phyloP scores from a whole-genome alignment of 1,140 invertebrate genomes.

The Eriosoma lanigerum region DNA sequence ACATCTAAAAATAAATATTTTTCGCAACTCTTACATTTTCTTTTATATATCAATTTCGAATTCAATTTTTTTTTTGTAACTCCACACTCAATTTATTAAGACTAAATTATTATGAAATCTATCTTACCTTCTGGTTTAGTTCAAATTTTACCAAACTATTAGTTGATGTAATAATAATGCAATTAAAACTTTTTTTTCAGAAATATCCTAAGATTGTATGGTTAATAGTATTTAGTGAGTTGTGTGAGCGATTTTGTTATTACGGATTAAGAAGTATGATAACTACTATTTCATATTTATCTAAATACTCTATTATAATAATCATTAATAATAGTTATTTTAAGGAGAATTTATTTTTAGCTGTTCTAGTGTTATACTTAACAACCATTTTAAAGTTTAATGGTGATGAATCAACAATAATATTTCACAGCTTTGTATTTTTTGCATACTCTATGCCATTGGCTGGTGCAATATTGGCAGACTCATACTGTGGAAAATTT shows the following conservation, averaged over 20 bases:
- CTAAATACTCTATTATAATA: too few relatives aligned
- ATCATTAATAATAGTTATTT: conserved; percentile 58
- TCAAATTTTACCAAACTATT: too few relatives aligned
- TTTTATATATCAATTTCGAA: too few relatives aligned
- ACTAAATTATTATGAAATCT: too few relatives aligned
- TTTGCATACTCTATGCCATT: conserved; percentile 86
- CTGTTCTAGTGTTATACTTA: conserved; percentile 80
- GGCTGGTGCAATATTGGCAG: conserved; percentile 83
- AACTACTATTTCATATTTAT: background rate
- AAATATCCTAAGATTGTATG: conserved; percentile 84
- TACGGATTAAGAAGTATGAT: conserved; percentile 89
- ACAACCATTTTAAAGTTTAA: conserved; percentile 67
- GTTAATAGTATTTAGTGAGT: conserved; percentile 92
- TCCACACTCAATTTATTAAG: too few relatives aligned
- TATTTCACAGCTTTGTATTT: conserved; percentile 81
- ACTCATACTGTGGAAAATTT: conserved; percentile 84
- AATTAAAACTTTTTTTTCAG: too few relatives aligned
- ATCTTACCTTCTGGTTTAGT: too few relatives aligned
- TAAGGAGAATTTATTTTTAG: conserved; percentile 61
- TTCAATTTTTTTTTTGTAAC: too few relatives aligned
- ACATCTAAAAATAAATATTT: too few relatives aligned
- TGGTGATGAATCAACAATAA: conserved; percentile 71
- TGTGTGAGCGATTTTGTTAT: conserved; percentile 92
- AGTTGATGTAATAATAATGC: too few relatives aligned
- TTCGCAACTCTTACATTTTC: too few relatives aligned